Evolutionary conservation across 1,140 invertebrate genomes (phyloP).

Genomic region (Metaphire vulgaris): DNA sequence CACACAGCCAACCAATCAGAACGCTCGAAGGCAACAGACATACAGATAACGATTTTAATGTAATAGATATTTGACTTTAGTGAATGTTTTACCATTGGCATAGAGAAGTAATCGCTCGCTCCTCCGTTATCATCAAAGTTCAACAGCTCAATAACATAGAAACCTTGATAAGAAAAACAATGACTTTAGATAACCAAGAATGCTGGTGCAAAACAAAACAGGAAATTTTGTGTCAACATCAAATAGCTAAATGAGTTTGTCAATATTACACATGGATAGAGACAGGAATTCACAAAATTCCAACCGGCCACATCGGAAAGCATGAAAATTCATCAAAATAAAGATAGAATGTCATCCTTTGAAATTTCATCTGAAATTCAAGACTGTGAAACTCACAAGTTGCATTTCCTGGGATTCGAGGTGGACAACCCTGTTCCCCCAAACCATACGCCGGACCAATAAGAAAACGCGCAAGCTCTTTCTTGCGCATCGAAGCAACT

Average conservation of each 20-base stretch:
- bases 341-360: not conserved
- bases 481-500: constrained; percentile 60
- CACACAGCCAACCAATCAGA: too few species aligned
- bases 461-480: constrained; percentile 63
- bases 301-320: not conserved
- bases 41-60: too few species aligned
- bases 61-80: too few species aligned
- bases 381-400: constrained; percentile 31
- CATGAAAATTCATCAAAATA: not conserved
- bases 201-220: not conserved
- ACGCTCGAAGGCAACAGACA: too few species aligned
- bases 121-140: not conserved
- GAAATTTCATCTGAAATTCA: not conserved
- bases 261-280: not conserved
- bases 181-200: not conserved
- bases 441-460: constrained; percentile 62
- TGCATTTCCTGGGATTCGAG: constrained; percentile 59
- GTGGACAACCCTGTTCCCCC: constrained; percentile 60
- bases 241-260: not conserved
- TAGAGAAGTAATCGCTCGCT: not conserved
- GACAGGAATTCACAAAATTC: not conserved
- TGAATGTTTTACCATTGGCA: not conserved
- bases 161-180: not conserved
- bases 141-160: constrained; percentile 7
- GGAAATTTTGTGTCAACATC: not conserved